Base-by-base conservation (phyloP, 2,888 invertebrate genomes). In the Apodemia duryi region DNA sequence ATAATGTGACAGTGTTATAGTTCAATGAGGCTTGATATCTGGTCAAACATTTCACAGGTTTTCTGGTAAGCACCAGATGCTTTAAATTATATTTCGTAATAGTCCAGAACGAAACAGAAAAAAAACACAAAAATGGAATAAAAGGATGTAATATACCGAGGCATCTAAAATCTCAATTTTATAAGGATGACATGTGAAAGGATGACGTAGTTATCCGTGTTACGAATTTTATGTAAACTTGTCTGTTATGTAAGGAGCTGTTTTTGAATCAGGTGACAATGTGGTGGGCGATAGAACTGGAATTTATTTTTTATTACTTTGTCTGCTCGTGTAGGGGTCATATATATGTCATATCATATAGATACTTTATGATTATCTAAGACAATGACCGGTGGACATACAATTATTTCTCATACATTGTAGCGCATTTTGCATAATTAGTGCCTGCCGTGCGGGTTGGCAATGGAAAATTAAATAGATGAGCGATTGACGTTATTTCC, bases 261-360 rank as follows among this genome's bases (percentile, higher is more conserved):
- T 32, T 54, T 54, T 46, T 29, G 54, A 29, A 60, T 60, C 57
- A 60, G 57, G 57, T 35, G 57, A 60, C 57, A 60, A 54, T 54
- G 35, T 60, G 57, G 57, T 60, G 32, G 57, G 57, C 57, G 57
- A 13, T n/a, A 7, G 32, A 60, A 11, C 32, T n/a, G 57, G 57
- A 60, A 60, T 32, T n/a, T n/a, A 35, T 32, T 60, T 57, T 29
- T 57, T 49, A 60, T 32, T 51, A 21, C 49, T 51, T 51, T 32
- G 57, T 60, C 35, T 60, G 13, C 57, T 35, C 57, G 57, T 60
- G 32, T 11, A 57, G 5, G 32, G 54, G 29, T 60, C 57, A 32
- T 21, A 21, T 21, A 21, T 21, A 21, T 21, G 21, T 21, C 21
- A 21, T 21, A 21, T 32, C 13, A 60, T 60, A 60, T 32, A 57